Base-by-base conservation (phyloP, 2,888 invertebrate genomes). In the Aspidiotus rigidus region DNA sequence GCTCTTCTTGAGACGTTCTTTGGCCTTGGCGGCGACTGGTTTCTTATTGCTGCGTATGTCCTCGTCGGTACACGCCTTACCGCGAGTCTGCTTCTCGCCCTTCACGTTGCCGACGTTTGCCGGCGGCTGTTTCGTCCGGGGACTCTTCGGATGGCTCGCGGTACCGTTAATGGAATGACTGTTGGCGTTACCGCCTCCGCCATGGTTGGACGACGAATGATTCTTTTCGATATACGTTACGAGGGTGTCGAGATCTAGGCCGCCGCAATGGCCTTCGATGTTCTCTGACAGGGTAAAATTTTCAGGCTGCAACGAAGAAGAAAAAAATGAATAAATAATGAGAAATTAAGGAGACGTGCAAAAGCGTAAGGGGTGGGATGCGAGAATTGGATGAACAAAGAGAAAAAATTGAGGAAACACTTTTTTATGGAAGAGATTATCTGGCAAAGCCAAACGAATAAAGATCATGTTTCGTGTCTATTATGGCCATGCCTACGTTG, bases 261-360 rank as follows among this genome's bases (percentile, higher is more conserved):
- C 62, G 44, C 69, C 69, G 62, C 69, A 62, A 39, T 69, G 42
- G 9, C 69, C 69, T 44, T 54, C 62, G 49, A 69, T 62, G 57
- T 62, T 57, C 55, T 69, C 69, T 15, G 69, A 59, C 2, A 67
- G 5, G 28, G 28, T 28, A 5, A 28, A 28, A 28, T 28, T 28
- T 5, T 28, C 28, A 1, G 28, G 28, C 49, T 49, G 49, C 1
- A 49, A 49, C 49, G 11, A 44, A 44, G 49, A 44, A 44, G 49
- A 49, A 49, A 49, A 28, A 28, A 28, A 28, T 28, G 28, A 28
- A 28, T 28, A 28, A 28, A 28, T 28, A 28, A 28, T 28, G n/a
- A n/a, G n/a, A n/a, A n/a, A n/a, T n/a, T n/a, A n/a, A n/a, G n/a
- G n/a, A n/a, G n/a, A n/a, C n/a, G n/a, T n/a, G n/a, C n/a, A n/a